Evolutionary conservation across 2,888 invertebrate species (phyloP).

Genomic region (Caenorhabditis virilis): DNA sequence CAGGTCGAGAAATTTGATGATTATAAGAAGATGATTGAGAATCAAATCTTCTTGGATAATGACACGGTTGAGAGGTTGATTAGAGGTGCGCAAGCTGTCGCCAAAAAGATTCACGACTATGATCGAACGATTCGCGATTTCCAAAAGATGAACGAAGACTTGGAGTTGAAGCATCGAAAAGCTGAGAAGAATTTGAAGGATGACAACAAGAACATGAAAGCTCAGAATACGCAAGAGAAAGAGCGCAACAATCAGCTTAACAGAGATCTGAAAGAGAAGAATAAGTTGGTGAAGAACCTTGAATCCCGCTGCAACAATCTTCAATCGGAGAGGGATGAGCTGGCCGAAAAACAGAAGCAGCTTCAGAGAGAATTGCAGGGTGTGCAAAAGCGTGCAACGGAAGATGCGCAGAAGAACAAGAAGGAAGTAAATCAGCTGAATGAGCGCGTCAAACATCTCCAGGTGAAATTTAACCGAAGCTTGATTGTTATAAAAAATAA

Average conservation of each 20-base stretch:
- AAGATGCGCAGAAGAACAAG: slow-evolving; percentile 31
- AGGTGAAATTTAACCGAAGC: slow-evolving; percentile 1
- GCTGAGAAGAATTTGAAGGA: slow-evolving; percentile 33
- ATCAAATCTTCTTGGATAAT: slow-evolving; percentile 5
- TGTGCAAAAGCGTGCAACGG: slow-evolving; percentile 39
- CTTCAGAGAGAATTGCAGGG: slow-evolving; percentile 39
- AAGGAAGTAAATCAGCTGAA: slow-evolving; percentile 11
- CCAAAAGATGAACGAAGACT: slow-evolving; percentile 21
- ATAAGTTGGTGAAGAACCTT: slow-evolving; percentile 54
- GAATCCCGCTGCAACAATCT: slow-evolving; percentile 44
- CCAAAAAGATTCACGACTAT: slow-evolving; percentile 13
- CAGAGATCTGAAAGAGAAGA: slow-evolving; percentile 45
- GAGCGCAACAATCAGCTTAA: slow-evolving; percentile 25
- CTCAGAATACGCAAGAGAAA: slow-evolving; percentile 28
- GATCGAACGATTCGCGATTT: slow-evolving; percentile 16
- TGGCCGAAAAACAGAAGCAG: slow-evolving; percentile 41
- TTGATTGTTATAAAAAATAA: background rate
- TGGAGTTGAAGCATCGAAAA: slow-evolving; percentile 25
- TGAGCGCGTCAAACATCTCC: slow-evolving; percentile 13
- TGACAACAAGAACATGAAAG: slow-evolving; percentile 25
- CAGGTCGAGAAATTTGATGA: slow-evolving; percentile 1
- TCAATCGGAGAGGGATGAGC: slow-evolving; percentile 44
- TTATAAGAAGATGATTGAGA: background rate
- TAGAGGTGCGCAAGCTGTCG: background rate
- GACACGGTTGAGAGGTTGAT: slow-evolving; percentile 4